Percentiles rank a stretch among this genome's conserved stretches.
Conservation (phyloP, 2,888 invertebrate genomes). For the Troilus luridus region DNA sequence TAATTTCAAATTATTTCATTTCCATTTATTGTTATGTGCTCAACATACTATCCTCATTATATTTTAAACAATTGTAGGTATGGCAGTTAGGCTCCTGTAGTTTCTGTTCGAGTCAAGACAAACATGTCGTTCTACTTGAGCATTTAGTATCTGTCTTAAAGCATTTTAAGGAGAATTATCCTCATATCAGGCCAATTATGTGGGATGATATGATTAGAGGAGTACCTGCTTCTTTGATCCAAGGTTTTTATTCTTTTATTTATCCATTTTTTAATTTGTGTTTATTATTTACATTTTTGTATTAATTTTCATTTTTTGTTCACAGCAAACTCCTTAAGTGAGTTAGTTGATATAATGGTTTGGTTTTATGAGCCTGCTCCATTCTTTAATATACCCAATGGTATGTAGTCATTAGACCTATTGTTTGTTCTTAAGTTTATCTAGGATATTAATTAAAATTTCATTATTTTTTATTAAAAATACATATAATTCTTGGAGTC, state of each 20-base stretch:
- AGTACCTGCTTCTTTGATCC: conserved; percentile 57
- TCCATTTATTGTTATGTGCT: too few relatives aligned
- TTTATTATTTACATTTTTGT: not conserved
- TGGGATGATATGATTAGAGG: conserved; percentile 91
- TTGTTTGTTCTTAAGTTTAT: not conserved
- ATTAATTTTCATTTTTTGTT: not conserved
- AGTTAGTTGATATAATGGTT: conserved; percentile 77
- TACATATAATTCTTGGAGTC: not conserved
- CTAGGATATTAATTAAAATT: not conserved
- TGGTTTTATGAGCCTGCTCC: conserved; percentile 78
- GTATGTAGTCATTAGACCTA: conserved; percentile 65
- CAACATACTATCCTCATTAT: not conserved
- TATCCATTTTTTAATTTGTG: not conserved
- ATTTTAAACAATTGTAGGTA: conserved; percentile 71
- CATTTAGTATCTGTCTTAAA: conserved; percentile 77
- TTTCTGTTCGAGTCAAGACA: conserved; percentile 72
- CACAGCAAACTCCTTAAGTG: conserved; percentile 75
- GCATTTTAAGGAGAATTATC: conserved; percentile 76
- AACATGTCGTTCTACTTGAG: conserved; percentile 76
- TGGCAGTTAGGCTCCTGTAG: conserved; percentile 80
- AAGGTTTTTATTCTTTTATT: not conserved
- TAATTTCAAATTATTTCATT: not conserved
- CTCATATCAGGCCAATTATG: conserved; percentile 78
- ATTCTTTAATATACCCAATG: conserved; percentile 71
- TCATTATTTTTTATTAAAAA: not conserved